Evolutionary conservation across 2,113 vertebrate species (phyloP), one percentile per base, ranked within the genome.

Genomic region (Menura novaehollandiae): DNA sequence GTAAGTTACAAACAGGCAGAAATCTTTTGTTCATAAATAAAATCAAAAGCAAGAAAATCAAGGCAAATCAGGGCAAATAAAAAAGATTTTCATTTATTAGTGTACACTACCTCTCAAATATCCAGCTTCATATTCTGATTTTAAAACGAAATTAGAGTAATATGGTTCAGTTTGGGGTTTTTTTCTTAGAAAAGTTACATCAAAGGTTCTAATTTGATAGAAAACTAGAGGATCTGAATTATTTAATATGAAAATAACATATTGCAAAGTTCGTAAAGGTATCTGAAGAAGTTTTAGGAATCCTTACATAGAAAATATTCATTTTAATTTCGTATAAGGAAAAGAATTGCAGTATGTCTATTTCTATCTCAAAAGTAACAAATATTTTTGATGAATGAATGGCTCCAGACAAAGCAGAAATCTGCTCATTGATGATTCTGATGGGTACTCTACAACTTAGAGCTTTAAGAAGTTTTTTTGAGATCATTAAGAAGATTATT

Each of bases 91-190:
- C 5, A 74, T 88, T 90, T 14, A 33, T 51, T 75, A 58, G 11
- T 30, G 15, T 78, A 51, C 17, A n/a, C 53, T 56, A 33, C 13
- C 13, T 85, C 32, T 93, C 43, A 85, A 82, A 51, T 59, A 92
- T 15, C 20, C 43, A 35, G 72, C 9, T 79, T 78, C 18, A 51
- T 43, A 71, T 67, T 74, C 51, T 20, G 7, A 63, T 67, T 78
- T 90, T 41, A 63, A 35, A 88, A 85, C 71, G 9, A 82, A 91
- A 58, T 64, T n/a, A 14, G 13, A 77, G 8, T 84, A 53, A 44
- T 15, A 2, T 41, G 4, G 3, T 32, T 85, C 0, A 26, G 4
- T 13, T 59, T 32, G 17, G 8, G 0, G 3, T 18, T 60, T 35
- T 71, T 91, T 83, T 13, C 33, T 81, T 37, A 41, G 51, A 49